Evolutionary conservation across 1,140 invertebrate genomes (phyloP), one percentile per base, ranked within the genome.

Genomic region (Euwallacea fornicatus): DNA sequence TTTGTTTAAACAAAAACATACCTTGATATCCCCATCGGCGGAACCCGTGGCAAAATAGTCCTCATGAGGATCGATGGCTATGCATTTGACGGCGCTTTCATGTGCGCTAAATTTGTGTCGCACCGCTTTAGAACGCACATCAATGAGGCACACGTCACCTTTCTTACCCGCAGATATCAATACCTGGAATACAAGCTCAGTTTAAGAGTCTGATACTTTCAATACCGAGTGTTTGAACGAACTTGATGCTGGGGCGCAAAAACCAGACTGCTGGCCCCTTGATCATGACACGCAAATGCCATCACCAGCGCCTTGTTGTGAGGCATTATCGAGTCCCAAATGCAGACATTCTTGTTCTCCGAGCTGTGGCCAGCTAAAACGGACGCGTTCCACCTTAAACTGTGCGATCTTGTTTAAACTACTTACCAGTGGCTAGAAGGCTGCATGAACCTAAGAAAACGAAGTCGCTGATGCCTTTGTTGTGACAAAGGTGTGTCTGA

Each of bases 21-120:
- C 97, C 89, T 99, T 99, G 73, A 99, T 97, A 83, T 99, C 96
- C 21, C 98, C 98, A 83, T 99, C 97, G n/a, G 95, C 94, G 47
- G 97, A 94, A 44, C 97, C 98, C 65, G 97, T 97, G 7, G 96
- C 95, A 83, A 98, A 98, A 82, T 94, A 95, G 83, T 99, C 96
- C 84, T 99, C 96, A 63, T 91, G 89, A 0, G 94, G 93, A 85
- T 99, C 96, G 9, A 98, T 85, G 43, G 95, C 92, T 72, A 99
- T 86, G 81, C 96, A 97, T 84, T 98, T 98, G 60, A 99, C 92
- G 64, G 95, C 89, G 53, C 90, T 92, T 77, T 98, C 95, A 80
- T 98, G 96, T 58, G 94, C 95, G 82, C 91, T 88, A 82, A 98
- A 95, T 76, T 93, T 90, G 80, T 98, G 93, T 8, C 95, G 87